Evolutionary conservation across 2,888 invertebrate species (phyloP).

Genomic region (Drosophila leonis): DNA sequence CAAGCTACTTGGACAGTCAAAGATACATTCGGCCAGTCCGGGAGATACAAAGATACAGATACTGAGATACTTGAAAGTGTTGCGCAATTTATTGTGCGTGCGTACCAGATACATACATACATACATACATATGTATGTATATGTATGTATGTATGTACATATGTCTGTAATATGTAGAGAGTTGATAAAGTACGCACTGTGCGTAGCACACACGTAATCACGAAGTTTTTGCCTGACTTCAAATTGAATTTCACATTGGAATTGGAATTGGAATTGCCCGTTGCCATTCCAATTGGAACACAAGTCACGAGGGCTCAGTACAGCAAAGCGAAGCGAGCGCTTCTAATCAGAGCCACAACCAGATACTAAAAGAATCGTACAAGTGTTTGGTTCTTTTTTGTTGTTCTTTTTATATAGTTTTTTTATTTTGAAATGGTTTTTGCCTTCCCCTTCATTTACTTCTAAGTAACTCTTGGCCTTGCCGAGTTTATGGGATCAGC

Average conservation of each 20-base stretch:
- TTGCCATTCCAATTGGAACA: conserved; percentile 24
- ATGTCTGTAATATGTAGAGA: too few species aligned
- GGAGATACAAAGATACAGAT: conserved; percentile 19
- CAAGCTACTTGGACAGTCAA: conserved; percentile 26
- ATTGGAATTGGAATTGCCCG: conserved; percentile 27
- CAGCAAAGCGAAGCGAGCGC: not conserved
- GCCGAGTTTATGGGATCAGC: conserved; percentile 28
- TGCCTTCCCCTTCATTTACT: not conserved
- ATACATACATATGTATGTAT: not conserved
- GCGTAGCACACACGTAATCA: conserved; percentile 31
- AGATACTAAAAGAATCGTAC: conserved; percentile 8
- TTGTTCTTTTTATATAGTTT: not conserved
- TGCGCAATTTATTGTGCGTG: conserved; percentile 69
- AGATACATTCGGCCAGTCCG: conserved; percentile 27
- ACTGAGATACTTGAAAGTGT: conserved; percentile 38
- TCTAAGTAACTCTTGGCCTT: conserved; percentile 34
- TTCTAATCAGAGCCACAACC: conserved; percentile 25
- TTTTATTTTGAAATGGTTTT: not conserved
- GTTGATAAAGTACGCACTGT: conserved; percentile 26
- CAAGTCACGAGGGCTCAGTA: conserved; percentile 24
- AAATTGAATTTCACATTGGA: conserved; percentile 31
- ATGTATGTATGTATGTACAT: not conserved
- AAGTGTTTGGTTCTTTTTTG: too few species aligned
- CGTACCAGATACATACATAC: conserved; percentile 27
- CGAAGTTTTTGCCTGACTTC: conserved; percentile 20